Evolutionary conservation across 1,140 invertebrate genomes (phyloP), one percentile per base, ranked within the genome.

Genomic region (Drosophila triauraria): DNA sequence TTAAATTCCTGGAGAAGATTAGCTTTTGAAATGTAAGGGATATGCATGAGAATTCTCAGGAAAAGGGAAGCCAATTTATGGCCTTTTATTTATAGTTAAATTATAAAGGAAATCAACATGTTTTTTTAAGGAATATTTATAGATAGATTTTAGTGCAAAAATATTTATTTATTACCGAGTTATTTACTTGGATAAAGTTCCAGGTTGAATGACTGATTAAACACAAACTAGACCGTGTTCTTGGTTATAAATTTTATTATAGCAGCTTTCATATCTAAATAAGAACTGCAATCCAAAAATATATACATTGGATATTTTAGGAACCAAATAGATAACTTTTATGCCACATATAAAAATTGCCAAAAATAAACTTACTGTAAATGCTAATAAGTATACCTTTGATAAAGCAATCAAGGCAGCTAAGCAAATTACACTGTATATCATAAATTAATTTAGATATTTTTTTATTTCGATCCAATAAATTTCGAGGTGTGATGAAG

Each of bases 371-470:
- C 6, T 12, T 32, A 17, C 20, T 3, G 17, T 8, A 23, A 0
- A 20, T 30, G 6, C 4, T 6, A 6, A 30, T 30, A 30, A 30
- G 0, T 30, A 30, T 30, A 30, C 38, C 25, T 25, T 42, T 43
- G 60, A 69, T 30, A 46, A 23, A 53, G 9, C 23, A 6, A 51
- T 43, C 44, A 42, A n/a, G n/a, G n/a, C n/a, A n/a, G n/a, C n/a
- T n/a, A n/a, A n/a, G n/a, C n/a, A n/a, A n/a, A n/a, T n/a, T n/a
- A n/a, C n/a, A n/a, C n/a, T 7, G 27, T n/a, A 6, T 20, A 17
- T 12, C 5, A 17, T 30, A 47, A 10, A 35, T 12, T 35, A n/a
- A 46, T 50, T 32, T 50, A 23, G 27, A 32, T 50, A 60, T 35
- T 35, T 35, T 27, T 15, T 27, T 15, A 7, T 10, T 27, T 35